phyloP scores from a whole-genome alignment of 2,113 vertebrate genomes.

The Argyrosomus japonicus region DNA sequence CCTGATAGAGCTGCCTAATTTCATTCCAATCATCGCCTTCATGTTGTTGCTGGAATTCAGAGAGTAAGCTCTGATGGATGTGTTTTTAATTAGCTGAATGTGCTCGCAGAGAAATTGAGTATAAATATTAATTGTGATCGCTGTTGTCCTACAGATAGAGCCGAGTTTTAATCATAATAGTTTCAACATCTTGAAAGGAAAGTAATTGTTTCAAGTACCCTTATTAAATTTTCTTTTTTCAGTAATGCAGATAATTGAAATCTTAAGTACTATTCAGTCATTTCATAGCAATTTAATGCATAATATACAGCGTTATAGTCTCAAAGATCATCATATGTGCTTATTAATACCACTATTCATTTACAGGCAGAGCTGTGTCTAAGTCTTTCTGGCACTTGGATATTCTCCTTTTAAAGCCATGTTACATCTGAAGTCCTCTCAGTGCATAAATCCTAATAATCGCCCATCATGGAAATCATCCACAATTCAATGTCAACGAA shows the following conservation, averaged over 20 bases:
- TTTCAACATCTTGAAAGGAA: constrained; percentile 27
- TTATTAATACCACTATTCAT: not conserved
- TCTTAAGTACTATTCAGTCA: constrained; percentile 9
- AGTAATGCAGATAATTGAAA: constrained; percentile 24
- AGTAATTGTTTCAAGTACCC: constrained; percentile 30
- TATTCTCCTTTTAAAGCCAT: not conserved
- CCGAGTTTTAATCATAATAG: constrained; percentile 37
- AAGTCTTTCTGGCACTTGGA: not conserved
- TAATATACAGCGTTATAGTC: constrained; percentile 11
- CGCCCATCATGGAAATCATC: not conserved
- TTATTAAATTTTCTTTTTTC: constrained; percentile 15
- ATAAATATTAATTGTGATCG: constrained; percentile 58
- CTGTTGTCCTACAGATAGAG: constrained; percentile 37
- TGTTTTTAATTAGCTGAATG: constrained; percentile 60
- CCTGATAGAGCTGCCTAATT: constrained; percentile 47
- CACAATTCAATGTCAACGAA: not conserved
- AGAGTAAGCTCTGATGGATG: constrained; percentile 19
- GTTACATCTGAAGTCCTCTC: not conserved
- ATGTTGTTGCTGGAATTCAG: constrained; percentile 30
- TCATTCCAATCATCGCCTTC: constrained; percentile 43
- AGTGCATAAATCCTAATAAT: not conserved
- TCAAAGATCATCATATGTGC: constrained; percentile 4
- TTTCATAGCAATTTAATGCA: constrained; percentile 24
- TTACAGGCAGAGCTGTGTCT: not conserved
- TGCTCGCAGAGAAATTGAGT: constrained; percentile 30